Evolutionary conservation across 2,888 invertebrate species (phyloP).

Genomic region (Protophormia terraenovae): DNA sequence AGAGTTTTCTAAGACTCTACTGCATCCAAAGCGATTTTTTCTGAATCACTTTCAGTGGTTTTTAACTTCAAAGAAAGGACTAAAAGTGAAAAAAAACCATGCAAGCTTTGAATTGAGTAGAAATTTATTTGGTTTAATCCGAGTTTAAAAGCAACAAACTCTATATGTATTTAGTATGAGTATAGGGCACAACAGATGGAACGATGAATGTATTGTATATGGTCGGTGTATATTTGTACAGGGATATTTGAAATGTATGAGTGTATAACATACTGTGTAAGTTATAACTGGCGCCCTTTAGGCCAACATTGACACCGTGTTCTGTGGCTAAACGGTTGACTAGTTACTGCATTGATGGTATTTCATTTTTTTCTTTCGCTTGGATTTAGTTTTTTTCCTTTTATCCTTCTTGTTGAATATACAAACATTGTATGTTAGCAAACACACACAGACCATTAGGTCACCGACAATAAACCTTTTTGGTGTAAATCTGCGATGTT

Average conservation of each 20-base stretch:
- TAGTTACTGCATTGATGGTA: constrained; percentile 61
- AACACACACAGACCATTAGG: constrained; percentile 54
- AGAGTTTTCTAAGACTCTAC: too few relatives aligned
- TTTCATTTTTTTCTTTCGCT: constrained; percentile 10
- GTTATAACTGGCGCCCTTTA: constrained; percentile 62
- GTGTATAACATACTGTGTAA: neutral
- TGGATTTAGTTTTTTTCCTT: constrained; percentile 8
- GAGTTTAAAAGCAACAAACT: too few relatives aligned
- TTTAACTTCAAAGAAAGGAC: constrained; percentile 11
- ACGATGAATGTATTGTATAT: neutral
- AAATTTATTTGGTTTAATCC: constrained; percentile 12
- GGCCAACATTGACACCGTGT: constrained; percentile 64
- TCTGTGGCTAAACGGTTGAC: constrained; percentile 64
- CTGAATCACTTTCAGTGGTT: too few relatives aligned
- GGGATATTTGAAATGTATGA: neutral
- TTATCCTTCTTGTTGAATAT: constrained; percentile 41
- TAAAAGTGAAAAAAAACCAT: neutral
- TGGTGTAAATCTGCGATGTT: constrained; percentile 62
- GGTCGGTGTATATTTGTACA: neutral
- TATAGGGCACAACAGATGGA: too few relatives aligned
- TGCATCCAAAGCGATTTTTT: too few relatives aligned
- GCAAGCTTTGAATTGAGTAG: neutral
- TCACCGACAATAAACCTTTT: constrained; percentile 65
- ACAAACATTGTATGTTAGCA: neutral
- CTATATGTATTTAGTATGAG: neutral